Evolutionary conservation across 1,140 invertebrate species (phyloP).

Genomic region (Diabrotica virgifera): DNA sequence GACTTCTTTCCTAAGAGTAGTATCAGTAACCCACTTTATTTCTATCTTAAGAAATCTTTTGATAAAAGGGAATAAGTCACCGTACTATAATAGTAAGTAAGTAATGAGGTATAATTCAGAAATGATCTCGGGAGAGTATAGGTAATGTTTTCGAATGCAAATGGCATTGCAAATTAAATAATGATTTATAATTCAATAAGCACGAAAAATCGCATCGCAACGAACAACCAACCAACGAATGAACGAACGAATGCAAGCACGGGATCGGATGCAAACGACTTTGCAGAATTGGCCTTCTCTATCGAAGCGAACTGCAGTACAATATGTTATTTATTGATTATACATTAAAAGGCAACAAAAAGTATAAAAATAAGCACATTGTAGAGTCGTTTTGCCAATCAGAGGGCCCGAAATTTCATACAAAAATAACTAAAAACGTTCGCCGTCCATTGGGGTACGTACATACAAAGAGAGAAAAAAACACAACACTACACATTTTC

Average conservation of each 20-base stretch:
- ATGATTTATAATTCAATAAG: constrained; percentile 10
- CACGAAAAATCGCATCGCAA: constrained; percentile 11
- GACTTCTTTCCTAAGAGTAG: too few relatives aligned
- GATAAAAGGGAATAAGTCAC: background rate
- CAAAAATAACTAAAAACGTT: constrained; percentile 35
- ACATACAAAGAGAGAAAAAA: constrained; percentile 34
- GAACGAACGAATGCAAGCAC: too few relatives aligned
- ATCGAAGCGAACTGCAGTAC: constrained; percentile 27
- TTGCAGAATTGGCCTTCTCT: constrained; percentile 22
- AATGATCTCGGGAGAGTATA: background rate
- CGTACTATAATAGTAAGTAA: background rate
- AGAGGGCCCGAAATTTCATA: constrained; percentile 42
- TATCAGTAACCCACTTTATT: too few relatives aligned
- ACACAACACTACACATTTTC: constrained; percentile 40
- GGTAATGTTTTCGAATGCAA: constrained; percentile 26
- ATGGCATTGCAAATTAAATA: constrained; percentile 22
- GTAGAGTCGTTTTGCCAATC: constrained; percentile 45
- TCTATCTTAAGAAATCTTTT: background rate
- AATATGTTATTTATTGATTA: constrained; percentile 44
- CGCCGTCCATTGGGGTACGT: constrained; percentile 29
- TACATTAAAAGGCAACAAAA: constrained; percentile 40
- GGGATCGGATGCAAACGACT: constrained; percentile 25
- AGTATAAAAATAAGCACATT: constrained; percentile 41
- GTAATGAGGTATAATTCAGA: background rate
- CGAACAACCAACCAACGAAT: constrained; percentile 9